Evolutionary conservation across 2,888 invertebrate species (phyloP).

Genomic region (Microplitis deprimator): DNA sequence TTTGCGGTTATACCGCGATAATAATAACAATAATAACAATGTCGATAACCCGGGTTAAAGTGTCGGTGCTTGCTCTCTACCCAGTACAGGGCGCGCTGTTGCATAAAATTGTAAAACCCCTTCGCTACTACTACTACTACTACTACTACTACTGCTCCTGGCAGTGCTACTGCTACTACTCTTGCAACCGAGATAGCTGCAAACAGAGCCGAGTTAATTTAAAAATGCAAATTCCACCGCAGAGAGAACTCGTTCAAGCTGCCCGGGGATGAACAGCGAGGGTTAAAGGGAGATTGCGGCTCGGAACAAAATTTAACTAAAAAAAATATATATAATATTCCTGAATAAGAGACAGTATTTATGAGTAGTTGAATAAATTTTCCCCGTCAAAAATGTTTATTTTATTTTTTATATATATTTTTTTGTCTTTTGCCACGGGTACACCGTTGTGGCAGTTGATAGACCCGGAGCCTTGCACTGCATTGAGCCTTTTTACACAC

Average conservation of each 20-base stretch:
- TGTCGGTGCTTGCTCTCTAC: slow-evolving; percentile 44
- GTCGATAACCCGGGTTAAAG: slow-evolving; percentile 53
- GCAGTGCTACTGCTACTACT: slow-evolving; percentile 31
- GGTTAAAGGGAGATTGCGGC: slow-evolving; percentile 30
- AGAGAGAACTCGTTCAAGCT: slow-evolving; percentile 45
- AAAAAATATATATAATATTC: slow-evolving; percentile 1
- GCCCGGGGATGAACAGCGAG: slow-evolving; percentile 35
- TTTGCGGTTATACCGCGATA: slow-evolving; percentile 47
- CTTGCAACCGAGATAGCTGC: slow-evolving; percentile 64
- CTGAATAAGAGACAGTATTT: neutral
- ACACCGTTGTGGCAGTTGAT: neutral
- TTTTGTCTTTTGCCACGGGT: neutral
- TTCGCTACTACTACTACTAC: slow-evolving; percentile 46
- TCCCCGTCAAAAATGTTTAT: neutral
- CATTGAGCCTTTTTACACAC: neutral
- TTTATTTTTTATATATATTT: neutral
- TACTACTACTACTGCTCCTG: slow-evolving; percentile 32
- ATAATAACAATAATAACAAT: slow-evolving; percentile 67
- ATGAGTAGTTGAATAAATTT: slow-evolving; percentile 1
- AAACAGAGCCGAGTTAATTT: slow-evolving; percentile 71
- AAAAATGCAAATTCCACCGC: slow-evolving; percentile 70
- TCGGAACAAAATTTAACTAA: slow-evolving; percentile 2
- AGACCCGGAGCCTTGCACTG: neutral
- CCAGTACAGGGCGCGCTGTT: slow-evolving; percentile 61
- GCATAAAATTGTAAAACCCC: slow-evolving; percentile 70